Base-by-base conservation (phyloP, 2,113 vertebrate genomes). In the Gasterosteus aculeatus region DNA sequence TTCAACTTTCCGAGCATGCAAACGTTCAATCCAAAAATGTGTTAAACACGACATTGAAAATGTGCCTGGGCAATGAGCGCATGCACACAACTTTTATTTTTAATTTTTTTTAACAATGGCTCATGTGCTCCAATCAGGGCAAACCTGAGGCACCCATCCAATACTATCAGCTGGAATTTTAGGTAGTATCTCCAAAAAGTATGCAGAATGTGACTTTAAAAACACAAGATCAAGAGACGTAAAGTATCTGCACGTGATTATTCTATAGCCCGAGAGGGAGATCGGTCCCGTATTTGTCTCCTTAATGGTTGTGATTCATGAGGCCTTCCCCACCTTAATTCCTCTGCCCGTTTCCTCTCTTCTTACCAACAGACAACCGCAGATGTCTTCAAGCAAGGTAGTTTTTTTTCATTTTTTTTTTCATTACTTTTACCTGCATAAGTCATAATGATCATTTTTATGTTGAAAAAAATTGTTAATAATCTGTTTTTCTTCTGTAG, bases 331-430 rank as follows among this genome's bases (percentile, higher is more conserved):
- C 5, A 19, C 26, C 31, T 68, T 18, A 71, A 56, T 16, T 3
- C 3, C 15, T 39, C 14, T 49, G 5, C 42, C 6, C 68, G 19
- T 73, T 46, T 49, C 14, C 9, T 46, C 5, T 85, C 5, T 54
- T 61, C 19, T 75, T 53, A 47, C 58, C 56, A 39, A 47, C 79
- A 88, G 86, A 70, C 66, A 76, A 72, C 72, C 67, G 0, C 1
- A 7, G 29, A 78, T 10, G 8, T 85, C n/a, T 85, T 88, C 60
- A 22, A 56, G 5, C 39, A 78, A 73, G 71, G 86, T 88, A 81
- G 29, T 35, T 0, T 2, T 54, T 54, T 3, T 10, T 7, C 5
- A 15, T 58, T 2, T 22, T 14, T n/a, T 12, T 3, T 0, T 47
- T 26, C 7, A 12, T 54, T 33, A 51, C 1, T 42, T 41, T 67